Percentiles rank a stretch among this genome's conserved stretches.
Evolutionary conservation across 2,113 vertebrate species (phyloP).

Genomic region (Crypturellus undulatus): DNA sequence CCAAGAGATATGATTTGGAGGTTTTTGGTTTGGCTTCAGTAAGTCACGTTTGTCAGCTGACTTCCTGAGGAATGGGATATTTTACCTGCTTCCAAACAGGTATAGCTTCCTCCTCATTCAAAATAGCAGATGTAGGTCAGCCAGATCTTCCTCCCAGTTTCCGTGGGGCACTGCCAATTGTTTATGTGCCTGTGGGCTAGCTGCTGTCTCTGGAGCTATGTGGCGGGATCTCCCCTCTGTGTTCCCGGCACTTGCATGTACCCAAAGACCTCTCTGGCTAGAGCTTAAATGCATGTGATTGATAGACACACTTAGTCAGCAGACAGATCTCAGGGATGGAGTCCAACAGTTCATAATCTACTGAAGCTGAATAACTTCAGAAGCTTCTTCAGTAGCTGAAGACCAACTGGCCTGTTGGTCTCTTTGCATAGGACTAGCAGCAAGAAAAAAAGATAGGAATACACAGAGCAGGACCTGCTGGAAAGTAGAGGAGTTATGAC

Average conservation of each 20-base stretch:
- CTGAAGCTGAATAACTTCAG: too few species aligned
- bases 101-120: not conserved
- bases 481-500: not conserved
- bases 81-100: not conserved
- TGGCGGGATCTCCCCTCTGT: not conserved
- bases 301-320: not conserved
- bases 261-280: not conserved
- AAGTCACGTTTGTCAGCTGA: not conserved
- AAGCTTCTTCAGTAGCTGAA: not conserved
- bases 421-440: not conserved
- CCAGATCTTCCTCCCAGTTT: not conserved
- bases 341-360: not conserved
- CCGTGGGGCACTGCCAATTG: not conserved
- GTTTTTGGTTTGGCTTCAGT: not conserved
- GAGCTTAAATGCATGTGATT: not conserved
- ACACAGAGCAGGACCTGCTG: not conserved
- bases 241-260: not conserved
- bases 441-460: not conserved
- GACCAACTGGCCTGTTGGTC: not conserved
- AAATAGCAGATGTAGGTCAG: not conserved
- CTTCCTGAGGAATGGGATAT: not conserved
- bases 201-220: not conserved
- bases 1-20: not conserved
- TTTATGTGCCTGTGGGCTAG: not conserved
- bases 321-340: not conserved